These are phyloP conservation scores for Eurypyga helias DNA, from an alignment of 2,113 vertebrate genomes.

Conservation along the genomic window DNA sequence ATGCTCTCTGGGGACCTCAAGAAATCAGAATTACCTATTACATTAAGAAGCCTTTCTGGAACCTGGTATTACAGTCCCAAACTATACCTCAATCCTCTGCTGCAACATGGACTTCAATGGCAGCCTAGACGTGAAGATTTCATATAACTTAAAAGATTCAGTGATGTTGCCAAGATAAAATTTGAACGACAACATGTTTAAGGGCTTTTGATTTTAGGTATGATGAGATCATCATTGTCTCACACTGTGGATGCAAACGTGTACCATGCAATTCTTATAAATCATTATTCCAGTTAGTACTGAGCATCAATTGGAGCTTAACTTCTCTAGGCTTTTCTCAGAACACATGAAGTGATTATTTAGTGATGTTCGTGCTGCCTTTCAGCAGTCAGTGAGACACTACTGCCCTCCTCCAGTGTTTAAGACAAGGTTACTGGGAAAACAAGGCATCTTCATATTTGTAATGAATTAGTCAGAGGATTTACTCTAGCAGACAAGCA, in stretches of 20 bases:
- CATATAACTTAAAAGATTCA: background rate
- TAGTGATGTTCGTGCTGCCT: background rate
- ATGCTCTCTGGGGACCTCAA: background rate
- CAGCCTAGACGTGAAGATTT: background rate
- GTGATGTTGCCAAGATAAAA: background rate
- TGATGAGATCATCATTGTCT: background rate
- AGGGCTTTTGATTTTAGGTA: background rate
- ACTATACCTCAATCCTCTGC: background rate
- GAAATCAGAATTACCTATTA: background rate
- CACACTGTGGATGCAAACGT: fast-evolving
- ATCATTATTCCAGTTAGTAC: background rate
- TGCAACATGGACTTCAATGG: background rate
- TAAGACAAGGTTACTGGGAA: background rate
- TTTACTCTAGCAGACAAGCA: slow-evolving; percentile 3
- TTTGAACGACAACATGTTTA: background rate
- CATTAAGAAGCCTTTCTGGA: background rate
- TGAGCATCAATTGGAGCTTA: background rate
- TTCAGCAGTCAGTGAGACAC: background rate
- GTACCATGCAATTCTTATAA: background rate
- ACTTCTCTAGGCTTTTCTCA: background rate
- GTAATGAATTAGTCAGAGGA: background rate
- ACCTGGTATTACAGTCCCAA: background rate
- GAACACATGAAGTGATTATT: background rate
- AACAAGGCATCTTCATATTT: background rate
- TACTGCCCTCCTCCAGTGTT: background rate